A percentile compares a stretch with the other conserved stretches of the same genome.
Evolutionary conservation across 2,797 vertebrate species (phyloP).

Genomic region (Peromyscus melanophrys): DNA sequence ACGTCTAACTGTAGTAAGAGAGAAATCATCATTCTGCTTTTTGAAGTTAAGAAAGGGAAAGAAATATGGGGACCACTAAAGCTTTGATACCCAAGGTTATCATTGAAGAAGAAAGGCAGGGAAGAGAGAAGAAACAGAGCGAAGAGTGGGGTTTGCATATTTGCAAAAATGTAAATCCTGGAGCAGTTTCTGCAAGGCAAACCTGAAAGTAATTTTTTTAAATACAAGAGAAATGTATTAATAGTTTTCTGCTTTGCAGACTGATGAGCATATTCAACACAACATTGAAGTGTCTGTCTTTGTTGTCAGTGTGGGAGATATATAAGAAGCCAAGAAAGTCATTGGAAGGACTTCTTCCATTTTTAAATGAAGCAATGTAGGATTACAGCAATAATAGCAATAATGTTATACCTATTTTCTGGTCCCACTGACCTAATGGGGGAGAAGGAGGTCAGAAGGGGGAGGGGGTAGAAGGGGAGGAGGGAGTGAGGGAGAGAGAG

Average conservation of each 20-base stretch:
- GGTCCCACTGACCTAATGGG: constrained; percentile 87
- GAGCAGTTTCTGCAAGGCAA: constrained; percentile 18
- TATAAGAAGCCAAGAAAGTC: constrained; percentile 35
- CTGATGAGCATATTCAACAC: constrained; percentile 46
- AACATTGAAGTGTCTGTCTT: constrained; percentile 30
- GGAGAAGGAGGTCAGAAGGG: constrained; percentile 68
- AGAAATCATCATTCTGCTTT: constrained; percentile 12
- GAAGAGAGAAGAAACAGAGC: constrained; percentile 16
- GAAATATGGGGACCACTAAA: background rate
- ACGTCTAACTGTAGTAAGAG: constrained; percentile 18
- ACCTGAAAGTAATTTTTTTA: constrained; percentile 11
- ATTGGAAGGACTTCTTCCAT: constrained; percentile 6
- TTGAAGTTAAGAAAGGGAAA: constrained; percentile 11
- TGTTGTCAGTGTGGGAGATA: background rate
- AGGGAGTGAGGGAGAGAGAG: background rate
- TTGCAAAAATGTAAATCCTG: constrained; percentile 17
- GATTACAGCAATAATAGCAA: constrained; percentile 41
- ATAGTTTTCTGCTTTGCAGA: constrained; percentile 37
- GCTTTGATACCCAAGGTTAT: background rate
- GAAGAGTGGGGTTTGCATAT: background rate
- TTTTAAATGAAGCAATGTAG: background rate
- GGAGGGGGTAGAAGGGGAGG: constrained; percentile 13
- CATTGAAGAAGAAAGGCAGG: background rate
- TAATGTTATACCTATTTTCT: constrained; percentile 65
- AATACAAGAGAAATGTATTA: constrained; percentile 46